Percentiles rank a stretch among this genome's conserved stretches.
phyloP scores from a whole-genome alignment of 2,888 invertebrate species.

The Digitonthophagus gazella region DNA sequence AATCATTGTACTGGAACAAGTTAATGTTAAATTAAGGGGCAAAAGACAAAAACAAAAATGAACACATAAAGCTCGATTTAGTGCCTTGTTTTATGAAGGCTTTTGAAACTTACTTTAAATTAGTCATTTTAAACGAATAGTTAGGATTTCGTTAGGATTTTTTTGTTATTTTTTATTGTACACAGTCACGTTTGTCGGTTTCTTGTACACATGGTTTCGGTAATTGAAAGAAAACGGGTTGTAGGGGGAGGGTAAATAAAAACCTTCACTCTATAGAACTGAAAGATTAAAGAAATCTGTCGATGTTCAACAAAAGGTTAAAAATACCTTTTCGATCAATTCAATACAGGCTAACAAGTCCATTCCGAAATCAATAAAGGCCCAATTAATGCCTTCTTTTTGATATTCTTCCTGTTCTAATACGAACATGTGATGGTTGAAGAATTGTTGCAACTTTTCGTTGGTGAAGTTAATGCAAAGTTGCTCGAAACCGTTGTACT shows the following conservation, averaged over 20 bases:
- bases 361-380: conserved; percentile 92
- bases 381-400: conserved; percentile 88
- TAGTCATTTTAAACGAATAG: conserved; percentile 19
- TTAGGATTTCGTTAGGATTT: conserved; percentile 1
- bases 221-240: neutral
- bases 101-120: conserved; percentile 6
- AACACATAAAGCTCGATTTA: conserved; percentile 9
- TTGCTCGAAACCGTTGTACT: conserved; percentile 90
- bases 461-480: conserved; percentile 94
- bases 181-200: neutral
- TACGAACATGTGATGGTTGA: conserved; percentile 94
- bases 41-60: no score
- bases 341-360: conserved; percentile 83
- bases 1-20: conserved; percentile 77
- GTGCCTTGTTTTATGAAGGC: conserved; percentile 19
- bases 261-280: neutral
- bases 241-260: neutral
- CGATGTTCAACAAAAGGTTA: neutral
- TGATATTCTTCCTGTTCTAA: conserved; percentile 92
- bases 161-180: neutral
- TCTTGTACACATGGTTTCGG: neutral
- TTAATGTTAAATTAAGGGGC: conserved; percentile 23
- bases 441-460: conserved; percentile 91
- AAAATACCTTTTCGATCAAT: conserved; percentile 69
- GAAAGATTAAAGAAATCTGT: neutral